Conservation (phyloP, 2,797 vertebrate genomes). For the Tamandua tetradactyla region DNA sequence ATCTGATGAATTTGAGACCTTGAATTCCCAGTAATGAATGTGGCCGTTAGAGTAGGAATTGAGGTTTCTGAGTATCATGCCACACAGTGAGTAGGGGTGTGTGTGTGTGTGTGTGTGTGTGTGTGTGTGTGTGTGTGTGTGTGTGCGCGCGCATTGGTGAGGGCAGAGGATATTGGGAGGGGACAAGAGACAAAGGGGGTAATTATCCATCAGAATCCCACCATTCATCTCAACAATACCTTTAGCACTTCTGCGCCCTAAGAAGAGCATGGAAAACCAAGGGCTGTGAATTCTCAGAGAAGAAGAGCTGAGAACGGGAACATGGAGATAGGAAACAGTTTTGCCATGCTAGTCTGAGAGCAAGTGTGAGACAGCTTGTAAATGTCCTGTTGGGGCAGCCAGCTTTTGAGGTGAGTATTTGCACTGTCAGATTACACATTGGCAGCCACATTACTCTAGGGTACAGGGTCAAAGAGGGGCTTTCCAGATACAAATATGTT, state of each 20-base stretch:
- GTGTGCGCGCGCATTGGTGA: not conserved
- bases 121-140: too few species aligned
- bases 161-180: not conserved
- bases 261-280: not conserved
- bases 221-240: not conserved
- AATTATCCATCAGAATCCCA: not conserved
- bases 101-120: too few species aligned
- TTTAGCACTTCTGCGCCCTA: not conserved
- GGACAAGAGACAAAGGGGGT: not conserved
- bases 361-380: conserved; percentile 25
- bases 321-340: conserved; percentile 22
- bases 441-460: conserved; percentile 30
- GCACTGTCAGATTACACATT: conserved; percentile 65
- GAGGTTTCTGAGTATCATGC: not conserved
- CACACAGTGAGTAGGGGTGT: not conserved
- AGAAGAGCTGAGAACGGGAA: not conserved
- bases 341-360: conserved; percentile 57
- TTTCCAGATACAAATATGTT: not conserved
- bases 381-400: conserved; percentile 60
- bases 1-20: not conserved
- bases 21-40: not conserved
- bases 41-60: not conserved
- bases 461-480: not conserved
- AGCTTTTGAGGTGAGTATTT: conserved; percentile 63
- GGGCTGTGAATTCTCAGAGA: not conserved